Percentiles rank a stretch among this genome's conserved stretches.
Evolutionary conservation across 2,888 invertebrate genomes (phyloP).

Genomic region (Pachliopta kotzebuea): DNA sequence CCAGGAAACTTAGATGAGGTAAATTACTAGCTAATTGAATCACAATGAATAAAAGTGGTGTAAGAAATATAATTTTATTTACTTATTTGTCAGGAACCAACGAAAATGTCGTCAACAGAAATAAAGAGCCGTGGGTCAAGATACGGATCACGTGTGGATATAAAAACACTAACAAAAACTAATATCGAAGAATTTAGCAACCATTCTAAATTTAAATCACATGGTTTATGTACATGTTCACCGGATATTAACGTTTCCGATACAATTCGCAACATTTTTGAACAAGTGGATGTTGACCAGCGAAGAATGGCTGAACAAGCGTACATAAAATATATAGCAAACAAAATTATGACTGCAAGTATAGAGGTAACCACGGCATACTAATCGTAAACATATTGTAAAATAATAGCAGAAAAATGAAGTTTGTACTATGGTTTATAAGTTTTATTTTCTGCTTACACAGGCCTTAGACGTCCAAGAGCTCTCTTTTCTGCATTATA

Average conservation of each 20-base stretch:
- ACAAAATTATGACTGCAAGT: conserved; percentile 56
- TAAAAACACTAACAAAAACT: conserved; percentile 59
- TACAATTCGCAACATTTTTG: conserved; percentile 68
- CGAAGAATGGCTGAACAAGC: conserved; percentile 61
- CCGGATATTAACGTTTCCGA: conserved; percentile 65
- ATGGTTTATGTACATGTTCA: conserved; percentile 68
- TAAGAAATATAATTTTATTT: neutral
- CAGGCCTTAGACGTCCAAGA: conserved; percentile 75
- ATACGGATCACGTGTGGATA: conserved; percentile 40
- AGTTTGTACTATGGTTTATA: neutral
- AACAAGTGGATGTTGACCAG: conserved; percentile 68
- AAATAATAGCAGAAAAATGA: neutral
- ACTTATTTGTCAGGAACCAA: conserved; percentile 46
- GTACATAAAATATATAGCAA: conserved; percentile 67
- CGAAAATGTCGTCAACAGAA: conserved; percentile 47
- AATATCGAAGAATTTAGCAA: conserved; percentile 63
- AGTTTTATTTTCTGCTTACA: conserved; percentile 20
- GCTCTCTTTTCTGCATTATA: conserved; percentile 75
- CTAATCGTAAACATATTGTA: neutral
- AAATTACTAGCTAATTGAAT: conserved; percentile 19
- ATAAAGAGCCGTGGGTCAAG: conserved; percentile 40
- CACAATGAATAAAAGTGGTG: neutral
- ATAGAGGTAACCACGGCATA: conserved; percentile 51
- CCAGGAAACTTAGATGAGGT: conserved; percentile 48
- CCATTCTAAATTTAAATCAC: conserved; percentile 49